These are phyloP conservation scores for Falcaria lacertinaria DNA, from an alignment of 2,888 invertebrate species.

Conservation along the genomic window DNA sequence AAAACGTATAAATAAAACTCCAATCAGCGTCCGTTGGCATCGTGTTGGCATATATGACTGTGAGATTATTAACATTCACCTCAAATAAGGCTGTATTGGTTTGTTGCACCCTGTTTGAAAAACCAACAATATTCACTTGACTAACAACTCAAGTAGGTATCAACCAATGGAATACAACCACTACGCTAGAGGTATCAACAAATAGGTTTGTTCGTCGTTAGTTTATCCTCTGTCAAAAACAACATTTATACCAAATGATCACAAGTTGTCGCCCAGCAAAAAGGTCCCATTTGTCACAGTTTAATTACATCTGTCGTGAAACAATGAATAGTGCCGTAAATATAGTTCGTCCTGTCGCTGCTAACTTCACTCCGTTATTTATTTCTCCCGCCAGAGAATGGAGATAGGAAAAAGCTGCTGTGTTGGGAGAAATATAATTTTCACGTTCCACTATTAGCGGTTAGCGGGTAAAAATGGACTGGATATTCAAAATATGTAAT, in stretches of 20 bases:
- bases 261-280: not conserved
- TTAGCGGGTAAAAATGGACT: not conserved
- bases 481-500: not conserved
- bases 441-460: not conserved
- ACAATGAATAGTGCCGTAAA: conserved; percentile 28
- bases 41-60: too few species aligned
- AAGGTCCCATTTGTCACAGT: not conserved
- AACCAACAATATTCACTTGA: too few species aligned
- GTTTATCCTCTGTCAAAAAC: too few species aligned
- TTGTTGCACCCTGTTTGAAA: too few species aligned
- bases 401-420: conserved; percentile 52
- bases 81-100: too few species aligned
- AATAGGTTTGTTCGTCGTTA: too few species aligned
- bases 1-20: too few species aligned
- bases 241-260: not conserved
- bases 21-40: too few species aligned
- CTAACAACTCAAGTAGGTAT: too few species aligned
- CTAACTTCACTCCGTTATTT: conserved; percentile 26
- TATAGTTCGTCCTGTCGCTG: conserved; percentile 18
- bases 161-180: too few species aligned
- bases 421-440: conserved; percentile 26
- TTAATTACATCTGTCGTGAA: conserved; percentile 35
- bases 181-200: too few species aligned
- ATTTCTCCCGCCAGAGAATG: conserved; percentile 42
- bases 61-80: too few species aligned